A percentile compares a stretch with the other conserved stretches of the same genome.
These are phyloP conservation scores for Pheucticus melanocephalus DNA, from an alignment of 2,113 vertebrate species.

Conservation along the genomic window DNA sequence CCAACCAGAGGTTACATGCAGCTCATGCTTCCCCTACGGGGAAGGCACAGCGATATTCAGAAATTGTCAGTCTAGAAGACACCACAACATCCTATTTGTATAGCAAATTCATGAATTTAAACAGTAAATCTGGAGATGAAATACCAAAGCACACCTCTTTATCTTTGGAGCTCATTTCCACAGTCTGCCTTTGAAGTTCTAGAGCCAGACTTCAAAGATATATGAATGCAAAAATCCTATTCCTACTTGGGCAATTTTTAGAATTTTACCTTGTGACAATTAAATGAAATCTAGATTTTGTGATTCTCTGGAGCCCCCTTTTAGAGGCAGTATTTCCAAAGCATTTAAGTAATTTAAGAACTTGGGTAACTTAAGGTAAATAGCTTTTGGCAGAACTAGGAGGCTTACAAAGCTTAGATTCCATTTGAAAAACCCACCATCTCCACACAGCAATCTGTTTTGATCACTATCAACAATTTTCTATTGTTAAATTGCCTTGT, in stretches of 20 bases:
- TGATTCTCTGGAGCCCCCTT: background rate
- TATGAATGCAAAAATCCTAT: background rate
- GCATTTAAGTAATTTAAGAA: background rate
- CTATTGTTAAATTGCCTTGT: background rate
- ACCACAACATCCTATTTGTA: background rate
- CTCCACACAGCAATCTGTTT: background rate
- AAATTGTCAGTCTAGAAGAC: background rate
- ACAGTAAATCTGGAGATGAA: background rate
- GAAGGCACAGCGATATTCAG: background rate
- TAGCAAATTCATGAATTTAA: background rate
- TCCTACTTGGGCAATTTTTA: background rate
- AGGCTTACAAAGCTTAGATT: background rate
- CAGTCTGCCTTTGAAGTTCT: background rate
- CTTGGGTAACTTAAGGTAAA: background rate
- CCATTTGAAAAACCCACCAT: background rate
- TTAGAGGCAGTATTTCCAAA: background rate
- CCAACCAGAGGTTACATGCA: background rate
- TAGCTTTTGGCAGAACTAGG: background rate
- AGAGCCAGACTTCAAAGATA: background rate
- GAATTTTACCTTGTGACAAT: background rate
- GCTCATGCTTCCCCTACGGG: background rate
- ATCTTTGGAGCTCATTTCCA: background rate
- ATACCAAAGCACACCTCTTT: background rate
- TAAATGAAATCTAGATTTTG: background rate
- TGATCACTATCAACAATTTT: background rate